Percentiles rank a stretch among this genome's conserved stretches.
These are phyloP conservation scores for Metopia argyrocephala DNA, from an alignment of 2,888 invertebrate genomes.

Conservation along the genomic window DNA sequence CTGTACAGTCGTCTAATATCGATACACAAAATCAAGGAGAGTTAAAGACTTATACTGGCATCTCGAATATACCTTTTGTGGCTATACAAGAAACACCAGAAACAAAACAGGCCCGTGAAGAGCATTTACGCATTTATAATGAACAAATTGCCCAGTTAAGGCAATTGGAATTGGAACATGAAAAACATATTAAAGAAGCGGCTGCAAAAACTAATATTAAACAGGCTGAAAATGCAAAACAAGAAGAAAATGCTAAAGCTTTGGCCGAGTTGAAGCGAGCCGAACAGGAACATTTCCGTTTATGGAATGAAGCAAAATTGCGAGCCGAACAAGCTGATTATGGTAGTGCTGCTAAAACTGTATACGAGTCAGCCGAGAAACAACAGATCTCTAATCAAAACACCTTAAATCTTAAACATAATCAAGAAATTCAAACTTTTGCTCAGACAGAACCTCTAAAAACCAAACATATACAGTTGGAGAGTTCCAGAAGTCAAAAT, in stretches of 20 bases:
- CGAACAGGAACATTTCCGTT: slow-evolving; percentile 70
- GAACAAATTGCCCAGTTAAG: slow-evolving; percentile 70
- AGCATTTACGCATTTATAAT: slow-evolving; percentile 69
- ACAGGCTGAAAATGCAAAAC: neutral
- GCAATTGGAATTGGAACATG: slow-evolving; percentile 62
- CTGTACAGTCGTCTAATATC: slow-evolving; percentile 55
- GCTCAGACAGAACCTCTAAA: neutral
- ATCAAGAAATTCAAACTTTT: neutral
- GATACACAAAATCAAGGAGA: slow-evolving; percentile 33
- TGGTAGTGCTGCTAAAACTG: slow-evolving; percentile 22
- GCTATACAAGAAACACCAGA: slow-evolving; percentile 70
- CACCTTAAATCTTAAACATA: slow-evolving; percentile 10
- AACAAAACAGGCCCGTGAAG: slow-evolving; percentile 70
- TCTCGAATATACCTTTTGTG: slow-evolving; percentile 51
- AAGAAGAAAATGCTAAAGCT: slow-evolving; percentile 63
- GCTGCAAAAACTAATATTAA: slow-evolving; percentile 32
- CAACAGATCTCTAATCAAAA: slow-evolving; percentile 53
- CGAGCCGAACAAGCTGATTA: slow-evolving; percentile 46
- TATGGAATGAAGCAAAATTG: slow-evolving; percentile 68
- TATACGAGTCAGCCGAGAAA: slow-evolving; percentile 8
- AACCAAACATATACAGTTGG: neutral
- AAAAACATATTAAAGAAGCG: slow-evolving; percentile 35
- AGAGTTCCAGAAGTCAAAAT: neutral
- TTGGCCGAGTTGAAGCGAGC: slow-evolving; percentile 69
- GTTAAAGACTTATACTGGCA: slow-evolving; percentile 54